Evolutionary conservation across 2,797 vertebrate genomes (phyloP).

Genomic region (Melopsittacus undulatus): DNA sequence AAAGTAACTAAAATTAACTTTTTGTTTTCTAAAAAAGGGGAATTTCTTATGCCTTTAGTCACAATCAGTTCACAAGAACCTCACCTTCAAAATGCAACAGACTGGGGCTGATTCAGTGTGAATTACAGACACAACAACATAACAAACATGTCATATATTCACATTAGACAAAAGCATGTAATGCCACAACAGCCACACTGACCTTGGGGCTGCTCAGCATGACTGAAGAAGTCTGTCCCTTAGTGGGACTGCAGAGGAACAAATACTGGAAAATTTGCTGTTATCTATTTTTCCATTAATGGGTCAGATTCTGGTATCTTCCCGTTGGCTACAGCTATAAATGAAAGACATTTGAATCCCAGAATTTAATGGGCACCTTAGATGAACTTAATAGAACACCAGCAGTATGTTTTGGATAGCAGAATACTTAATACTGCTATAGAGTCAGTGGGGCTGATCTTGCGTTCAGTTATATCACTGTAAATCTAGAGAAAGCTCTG

Average conservation of each 20-base stretch:
- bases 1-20: constrained; percentile 9
- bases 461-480: background rate
- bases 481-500: background rate
- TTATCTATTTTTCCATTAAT: background rate
- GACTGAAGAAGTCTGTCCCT: background rate
- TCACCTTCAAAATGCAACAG: background rate
- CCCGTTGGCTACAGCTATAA: background rate
- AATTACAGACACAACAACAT: background rate
- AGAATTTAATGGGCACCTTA: background rate
- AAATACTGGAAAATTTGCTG: background rate
- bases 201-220: background rate
- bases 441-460: background rate
- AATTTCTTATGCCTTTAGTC: background rate
- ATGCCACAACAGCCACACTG: background rate
- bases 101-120: background rate
- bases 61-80: background rate
- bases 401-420: background rate
- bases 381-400: background rate
- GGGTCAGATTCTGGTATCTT: background rate
- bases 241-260: background rate
- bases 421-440: background rate
- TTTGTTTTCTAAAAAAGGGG: background rate
- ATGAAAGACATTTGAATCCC: background rate
- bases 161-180: background rate
- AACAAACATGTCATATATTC: background rate